Conservation (phyloP, 2,888 invertebrate genomes). For the Corbicula japonica region DNA sequence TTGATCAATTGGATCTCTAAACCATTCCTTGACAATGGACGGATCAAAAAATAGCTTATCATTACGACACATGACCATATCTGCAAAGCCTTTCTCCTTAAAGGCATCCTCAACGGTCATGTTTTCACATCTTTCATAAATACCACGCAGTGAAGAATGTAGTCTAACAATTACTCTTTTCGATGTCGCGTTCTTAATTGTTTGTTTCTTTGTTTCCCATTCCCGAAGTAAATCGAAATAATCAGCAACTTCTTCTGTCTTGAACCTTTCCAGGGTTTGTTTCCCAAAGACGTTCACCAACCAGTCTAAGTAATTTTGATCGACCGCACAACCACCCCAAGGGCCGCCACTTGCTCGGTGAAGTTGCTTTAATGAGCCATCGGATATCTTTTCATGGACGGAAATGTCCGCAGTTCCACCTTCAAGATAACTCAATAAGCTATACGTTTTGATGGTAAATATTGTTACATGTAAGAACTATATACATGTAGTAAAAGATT, state of each 20-base stretch:
- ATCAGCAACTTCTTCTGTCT: conserved; percentile 9
- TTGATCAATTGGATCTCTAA: neutral
- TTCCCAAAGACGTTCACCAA: neutral
- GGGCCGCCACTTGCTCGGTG: conserved; percentile 20
- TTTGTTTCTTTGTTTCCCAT: neutral
- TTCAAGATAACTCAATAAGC: too few relatives aligned
- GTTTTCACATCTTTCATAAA: neutral
- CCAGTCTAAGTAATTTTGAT: neutral
- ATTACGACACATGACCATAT: neutral
- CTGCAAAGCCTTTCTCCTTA: neutral
- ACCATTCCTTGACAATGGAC: conserved; percentile 1
- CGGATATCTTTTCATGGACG: conserved; percentile 8
- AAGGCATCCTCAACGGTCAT: neutral
- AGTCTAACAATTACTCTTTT: neutral
- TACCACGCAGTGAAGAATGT: neutral
- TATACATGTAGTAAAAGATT: too few relatives aligned
- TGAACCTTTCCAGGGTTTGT: neutral
- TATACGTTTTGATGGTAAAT: too few relatives aligned
- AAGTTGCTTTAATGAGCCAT: conserved; percentile 3
- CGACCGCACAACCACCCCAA: conserved; percentile 15
- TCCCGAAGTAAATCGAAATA: conserved; percentile 17
- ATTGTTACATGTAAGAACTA: too few relatives aligned
- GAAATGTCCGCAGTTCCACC: conserved; percentile 19
- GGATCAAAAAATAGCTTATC: conserved; percentile 3
- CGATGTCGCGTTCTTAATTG: neutral